Evolutionary conservation across 1,140 invertebrate genomes (phyloP).

Genomic region (Theocolax elegans): DNA sequence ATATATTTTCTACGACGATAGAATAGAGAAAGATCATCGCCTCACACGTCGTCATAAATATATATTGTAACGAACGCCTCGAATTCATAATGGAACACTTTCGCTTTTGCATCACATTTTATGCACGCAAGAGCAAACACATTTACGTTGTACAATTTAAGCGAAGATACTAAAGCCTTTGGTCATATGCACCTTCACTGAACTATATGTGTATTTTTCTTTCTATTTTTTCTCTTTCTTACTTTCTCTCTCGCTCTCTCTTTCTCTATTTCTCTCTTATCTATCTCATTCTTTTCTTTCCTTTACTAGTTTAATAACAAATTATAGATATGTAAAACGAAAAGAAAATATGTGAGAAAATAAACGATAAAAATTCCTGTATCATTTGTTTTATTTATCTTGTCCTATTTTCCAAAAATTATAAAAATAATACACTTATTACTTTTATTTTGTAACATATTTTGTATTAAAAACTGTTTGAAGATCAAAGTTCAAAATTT

Average conservation of each 20-base stretch:
- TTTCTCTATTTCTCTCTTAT: slow-evolving; percentile 57
- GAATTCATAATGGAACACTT: slow-evolving; percentile 28
- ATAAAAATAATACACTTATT: too few relatives aligned
- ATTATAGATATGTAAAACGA: slow-evolving; percentile 57
- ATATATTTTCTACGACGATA: slow-evolving; percentile 39
- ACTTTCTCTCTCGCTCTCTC: slow-evolving; percentile 41
- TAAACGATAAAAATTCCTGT: slow-evolving; percentile 45
- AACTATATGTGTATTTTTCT: too few relatives aligned
- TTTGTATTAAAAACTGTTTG: too few relatives aligned
- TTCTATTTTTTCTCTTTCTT: slow-evolving; percentile 51
- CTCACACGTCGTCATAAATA: slow-evolving; percentile 34
- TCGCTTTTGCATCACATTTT: slow-evolving; percentile 42
- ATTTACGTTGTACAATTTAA: slow-evolving; percentile 42
- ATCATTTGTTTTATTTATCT: background rate
- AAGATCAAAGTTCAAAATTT: too few relatives aligned
- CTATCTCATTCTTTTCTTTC: slow-evolving; percentile 57
- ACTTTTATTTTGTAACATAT: too few relatives aligned
- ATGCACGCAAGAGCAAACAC: slow-evolving; percentile 27
- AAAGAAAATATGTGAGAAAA: slow-evolving; percentile 52
- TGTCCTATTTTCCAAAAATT: too few relatives aligned
- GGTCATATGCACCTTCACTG: too few relatives aligned
- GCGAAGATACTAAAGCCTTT: slow-evolving; percentile 36
- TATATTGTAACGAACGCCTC: slow-evolving; percentile 6
- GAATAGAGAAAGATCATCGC: slow-evolving; percentile 25
- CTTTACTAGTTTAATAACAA: slow-evolving; percentile 56